These are phyloP conservation scores for Rhabdornis inornatus DNA, from an alignment of 2,113 vertebrate species.

Conservation along the genomic window DNA sequence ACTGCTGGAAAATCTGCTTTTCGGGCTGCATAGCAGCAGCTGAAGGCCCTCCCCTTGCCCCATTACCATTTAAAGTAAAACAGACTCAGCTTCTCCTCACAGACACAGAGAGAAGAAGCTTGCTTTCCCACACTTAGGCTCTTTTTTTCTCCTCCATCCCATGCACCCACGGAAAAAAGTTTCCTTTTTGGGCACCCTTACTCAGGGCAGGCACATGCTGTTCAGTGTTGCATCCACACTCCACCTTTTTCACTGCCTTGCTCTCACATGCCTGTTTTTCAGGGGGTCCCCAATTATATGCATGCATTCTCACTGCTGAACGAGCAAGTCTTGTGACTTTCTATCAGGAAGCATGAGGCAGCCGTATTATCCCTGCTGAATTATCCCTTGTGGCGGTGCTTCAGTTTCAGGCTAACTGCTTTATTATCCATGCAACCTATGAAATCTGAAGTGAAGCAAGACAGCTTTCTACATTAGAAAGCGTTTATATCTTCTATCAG, in stretches of 20 bases:
- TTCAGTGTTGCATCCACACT: neutral
- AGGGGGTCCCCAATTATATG: neutral
- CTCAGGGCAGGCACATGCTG: neutral
- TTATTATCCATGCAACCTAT: neutral
- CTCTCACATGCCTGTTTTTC: neutral
- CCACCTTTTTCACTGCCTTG: neutral
- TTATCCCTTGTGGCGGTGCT: fast-evolving
- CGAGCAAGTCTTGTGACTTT: neutral
- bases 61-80: conserved; percentile 59
- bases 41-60: neutral
- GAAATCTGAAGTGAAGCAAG: neutral
- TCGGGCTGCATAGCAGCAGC: neutral
- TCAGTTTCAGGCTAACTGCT: neutral
- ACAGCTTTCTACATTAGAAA: neutral
- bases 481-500: fast-evolving
- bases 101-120: neutral
- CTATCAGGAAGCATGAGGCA: neutral
- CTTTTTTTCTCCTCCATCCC: neutral
- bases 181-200: neutral
- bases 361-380: neutral
- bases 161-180: neutral
- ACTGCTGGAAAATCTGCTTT: neutral
- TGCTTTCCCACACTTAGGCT: neutral
- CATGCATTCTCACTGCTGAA: neutral
- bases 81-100: neutral